Evolutionary conservation across 2,888 invertebrate genomes (phyloP).

Genomic region (Mellilla xanthometata): DNA sequence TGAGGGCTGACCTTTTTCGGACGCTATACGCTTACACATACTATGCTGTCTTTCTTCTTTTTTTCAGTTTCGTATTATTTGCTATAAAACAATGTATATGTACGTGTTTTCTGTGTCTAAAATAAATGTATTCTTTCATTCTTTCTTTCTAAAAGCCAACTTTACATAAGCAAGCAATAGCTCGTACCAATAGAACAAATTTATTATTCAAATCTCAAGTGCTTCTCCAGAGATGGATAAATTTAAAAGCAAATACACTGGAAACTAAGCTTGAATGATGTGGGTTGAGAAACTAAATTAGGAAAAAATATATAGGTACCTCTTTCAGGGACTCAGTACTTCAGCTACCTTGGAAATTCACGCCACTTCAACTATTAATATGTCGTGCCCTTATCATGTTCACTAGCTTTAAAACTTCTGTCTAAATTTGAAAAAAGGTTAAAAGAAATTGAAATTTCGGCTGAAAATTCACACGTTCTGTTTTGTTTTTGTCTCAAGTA

Average conservation of each 20-base stretch:
- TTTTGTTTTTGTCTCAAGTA: too few relatives aligned
- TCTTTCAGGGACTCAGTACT: conserved; percentile 3
- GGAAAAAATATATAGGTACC: conserved; percentile 1
- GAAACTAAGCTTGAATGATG: conserved; percentile 3
- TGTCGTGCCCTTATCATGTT: conserved; percentile 13
- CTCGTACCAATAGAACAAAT: too few relatives aligned
- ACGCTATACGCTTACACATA: too few relatives aligned
- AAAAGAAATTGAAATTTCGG: not conserved
- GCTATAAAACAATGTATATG: too few relatives aligned
- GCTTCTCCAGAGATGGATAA: not conserved
- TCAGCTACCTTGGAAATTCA: conserved; percentile 28
- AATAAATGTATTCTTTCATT: too few relatives aligned
- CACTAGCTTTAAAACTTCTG: conserved; percentile 41
- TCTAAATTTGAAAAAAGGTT: conserved; percentile 10
- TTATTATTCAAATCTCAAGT: not conserved
- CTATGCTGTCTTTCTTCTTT: too few relatives aligned
- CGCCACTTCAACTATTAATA: conserved; percentile 38
- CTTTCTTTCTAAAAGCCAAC: too few relatives aligned
- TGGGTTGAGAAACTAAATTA: conserved; percentile 5
- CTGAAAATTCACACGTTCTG: too few relatives aligned
- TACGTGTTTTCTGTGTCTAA: too few relatives aligned
- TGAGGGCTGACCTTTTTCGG: too few relatives aligned
- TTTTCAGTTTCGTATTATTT: too few relatives aligned
- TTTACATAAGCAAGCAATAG: too few relatives aligned
- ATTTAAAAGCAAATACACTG: not conserved